Evolutionary conservation across 30 jellyfish, hydroid and myxozoan species (phyloP).

Genomic region (Pelagia noctiluca): DNA sequence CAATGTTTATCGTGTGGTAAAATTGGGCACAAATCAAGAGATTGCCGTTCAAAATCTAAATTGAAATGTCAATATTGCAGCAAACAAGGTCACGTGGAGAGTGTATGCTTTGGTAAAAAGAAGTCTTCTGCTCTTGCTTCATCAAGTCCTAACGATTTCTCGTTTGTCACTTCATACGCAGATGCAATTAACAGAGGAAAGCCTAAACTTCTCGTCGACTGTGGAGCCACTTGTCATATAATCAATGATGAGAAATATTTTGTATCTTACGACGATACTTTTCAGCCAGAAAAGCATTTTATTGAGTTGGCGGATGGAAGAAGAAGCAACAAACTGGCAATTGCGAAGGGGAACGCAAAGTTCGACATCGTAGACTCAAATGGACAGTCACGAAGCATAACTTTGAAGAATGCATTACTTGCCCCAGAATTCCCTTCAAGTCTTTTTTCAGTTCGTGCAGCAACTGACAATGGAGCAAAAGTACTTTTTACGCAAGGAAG

Average conservation of each 20-base stretch:
- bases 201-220: constrained; percentile 34
- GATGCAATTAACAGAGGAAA: constrained; percentile 22
- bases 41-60: constrained; percentile 31
- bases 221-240: constrained; percentile 58
- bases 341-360: constrained; percentile 60
- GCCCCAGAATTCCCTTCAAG: constrained; percentile 57
- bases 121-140: constrained; percentile 19
- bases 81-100: constrained; percentile 49
- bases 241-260: background rate
- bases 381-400: constrained; percentile 18
- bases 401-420: constrained; percentile 50
- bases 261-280: constrained; percentile 1
- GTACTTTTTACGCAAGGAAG: constrained; percentile 7
- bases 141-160: constrained; percentile 5
- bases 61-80: constrained; percentile 50
- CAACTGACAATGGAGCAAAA: constrained; percentile 56
- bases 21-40: constrained; percentile 48
- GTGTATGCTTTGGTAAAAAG: constrained; percentile 40
- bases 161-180: constrained; percentile 24
- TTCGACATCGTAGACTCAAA: constrained; percentile 45
- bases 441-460: constrained; percentile 62
- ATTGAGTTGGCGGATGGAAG: constrained; percentile 42
- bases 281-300: constrained; percentile 4
- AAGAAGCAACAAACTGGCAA: constrained; percentile 60
- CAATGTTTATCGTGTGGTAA: constrained; percentile 66